A percentile compares a stretch with the other conserved stretches of the same genome.
Evolutionary conservation across 2,888 invertebrate genomes (phyloP).

Genomic region (Leptarthrus brevirostris): DNA sequence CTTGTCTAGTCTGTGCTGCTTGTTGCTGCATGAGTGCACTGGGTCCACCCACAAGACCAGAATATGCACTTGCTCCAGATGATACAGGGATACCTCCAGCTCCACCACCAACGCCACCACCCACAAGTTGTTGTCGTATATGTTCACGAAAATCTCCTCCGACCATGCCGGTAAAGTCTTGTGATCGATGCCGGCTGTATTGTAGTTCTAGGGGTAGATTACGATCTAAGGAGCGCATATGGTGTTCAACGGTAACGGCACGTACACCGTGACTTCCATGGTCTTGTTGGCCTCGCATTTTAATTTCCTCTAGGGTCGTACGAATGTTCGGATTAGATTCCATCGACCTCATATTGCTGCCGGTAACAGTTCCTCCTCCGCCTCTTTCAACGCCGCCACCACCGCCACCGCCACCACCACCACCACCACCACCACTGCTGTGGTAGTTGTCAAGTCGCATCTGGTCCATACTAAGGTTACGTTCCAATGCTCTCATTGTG

Average conservation of each 20-base stretch:
- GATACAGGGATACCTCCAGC: slow-evolving; percentile 64
- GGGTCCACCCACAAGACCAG: slow-evolving; percentile 61
- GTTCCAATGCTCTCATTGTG: slow-evolving; percentile 58
- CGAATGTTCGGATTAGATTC: slow-evolving; percentile 56
- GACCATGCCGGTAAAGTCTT: slow-evolving; percentile 55
- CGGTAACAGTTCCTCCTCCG: slow-evolving; percentile 12
- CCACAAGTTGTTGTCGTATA: slow-evolving; percentile 64
- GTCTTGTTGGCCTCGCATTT: slow-evolving; percentile 53
- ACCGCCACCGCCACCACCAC: slow-evolving; percentile 8
- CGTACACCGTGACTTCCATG: slow-evolving; percentile 9
- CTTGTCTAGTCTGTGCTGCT: slow-evolving; percentile 52
- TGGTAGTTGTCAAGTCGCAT: slow-evolving; percentile 41
- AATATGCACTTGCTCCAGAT: slow-evolving; percentile 63
- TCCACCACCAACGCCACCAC: slow-evolving; percentile 60
- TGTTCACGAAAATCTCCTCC: slow-evolving; percentile 65
- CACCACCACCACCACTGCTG: not conserved
- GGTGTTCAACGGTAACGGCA: slow-evolving; percentile 63
- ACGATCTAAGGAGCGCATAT: slow-evolving; percentile 67
- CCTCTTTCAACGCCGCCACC: not conserved
- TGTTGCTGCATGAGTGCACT: slow-evolving; percentile 54
- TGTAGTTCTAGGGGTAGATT: slow-evolving; percentile 66
- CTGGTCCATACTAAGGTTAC: slow-evolving; percentile 63
- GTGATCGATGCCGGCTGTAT: slow-evolving; percentile 66
- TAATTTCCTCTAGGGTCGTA: slow-evolving; percentile 54
- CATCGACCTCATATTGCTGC: slow-evolving; percentile 54